Evolutionary conservation across 2,888 invertebrate species (phyloP), one percentile per base, ranked within the genome.

Genomic region (Cylindroiulus punctatus): DNA sequence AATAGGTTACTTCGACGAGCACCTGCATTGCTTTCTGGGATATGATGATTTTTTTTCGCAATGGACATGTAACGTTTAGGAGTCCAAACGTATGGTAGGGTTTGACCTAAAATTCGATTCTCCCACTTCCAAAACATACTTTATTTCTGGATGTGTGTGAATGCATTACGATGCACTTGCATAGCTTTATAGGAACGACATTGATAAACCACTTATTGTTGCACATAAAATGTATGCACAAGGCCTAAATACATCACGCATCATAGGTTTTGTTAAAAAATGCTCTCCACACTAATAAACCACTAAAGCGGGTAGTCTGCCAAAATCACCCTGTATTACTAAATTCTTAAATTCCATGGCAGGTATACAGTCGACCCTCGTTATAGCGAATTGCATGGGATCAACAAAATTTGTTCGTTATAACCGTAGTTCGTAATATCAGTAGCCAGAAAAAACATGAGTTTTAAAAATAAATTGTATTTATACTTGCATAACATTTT

Each of bases 41-140:
- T 0, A 57, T 57, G 22, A 57, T 57, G 57, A 57, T 7, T 22
- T 57, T 22, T 22, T 57, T 22, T 52, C 10, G 57, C 57, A 22
- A 57, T 57, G 7, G 57, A 57, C 22, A 22, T 4, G 10, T 14
- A 52, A 52, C 8, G 57, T 22, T 22, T 57, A 57, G 22, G 57
- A 22, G 22, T 57, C 10, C 22, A 57, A 22, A 57, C 22, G 57
- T 57, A 57, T 57, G 57, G 57, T 22, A 57, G 57, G 57, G 22
- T 57, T 57, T 57, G 57, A 57, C 57, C 57, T 57, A 57, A 57
- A 57, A 57, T 8, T 22, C 22, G 8, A 22, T 22, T 57, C 57
- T 57, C 57, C 52, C 57, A 57, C 57, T 57, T 57, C 57, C 57
- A 57, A 57, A 57, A 57, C 57, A 57, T 22, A 57, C 57, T 57